Conservation (phyloP, 2,888 invertebrate species). For the Amphipoea oculea region DNA sequence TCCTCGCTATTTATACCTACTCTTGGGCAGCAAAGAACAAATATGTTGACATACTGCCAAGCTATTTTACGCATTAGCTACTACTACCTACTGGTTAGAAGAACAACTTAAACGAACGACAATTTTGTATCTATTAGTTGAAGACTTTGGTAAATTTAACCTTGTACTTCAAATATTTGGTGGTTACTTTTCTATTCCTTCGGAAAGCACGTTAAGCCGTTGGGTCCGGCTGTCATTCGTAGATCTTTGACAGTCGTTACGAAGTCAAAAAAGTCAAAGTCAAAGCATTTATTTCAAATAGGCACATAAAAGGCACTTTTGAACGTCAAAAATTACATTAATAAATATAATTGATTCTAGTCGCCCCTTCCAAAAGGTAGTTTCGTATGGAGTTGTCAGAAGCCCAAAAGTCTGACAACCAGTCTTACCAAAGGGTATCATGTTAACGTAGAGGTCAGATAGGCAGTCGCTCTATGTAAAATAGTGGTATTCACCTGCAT, state of each 20-base stretch:
- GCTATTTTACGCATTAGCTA: conserved; percentile 62
- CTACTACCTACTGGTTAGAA: conserved; percentile 29
- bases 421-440: not conserved
- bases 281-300: too few species aligned
- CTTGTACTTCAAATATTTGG: not conserved
- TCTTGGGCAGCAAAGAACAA: conserved; percentile 58
- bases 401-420: not conserved
- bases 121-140: conserved; percentile 11
- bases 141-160: not conserved
- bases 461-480: not conserved
- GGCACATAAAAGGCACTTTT: too few species aligned
- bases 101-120: conserved; percentile 23
- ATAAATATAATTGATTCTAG: too few species aligned
- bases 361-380: too few species aligned
- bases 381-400: not conserved
- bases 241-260: not conserved
- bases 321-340: too few species aligned
- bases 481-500: not conserved
- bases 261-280: too few species aligned
- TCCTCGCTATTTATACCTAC: conserved; percentile 57
- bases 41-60: conserved; percentile 67
- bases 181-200: not conserved
- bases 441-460: not conserved
- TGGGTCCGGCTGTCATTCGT: not conserved
- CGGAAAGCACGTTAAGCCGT: not conserved